Percentiles rank a stretch among this genome's conserved stretches.
Evolutionary conservation across 2,113 vertebrate species (phyloP).

Genomic region (Carassius carassius): DNA sequence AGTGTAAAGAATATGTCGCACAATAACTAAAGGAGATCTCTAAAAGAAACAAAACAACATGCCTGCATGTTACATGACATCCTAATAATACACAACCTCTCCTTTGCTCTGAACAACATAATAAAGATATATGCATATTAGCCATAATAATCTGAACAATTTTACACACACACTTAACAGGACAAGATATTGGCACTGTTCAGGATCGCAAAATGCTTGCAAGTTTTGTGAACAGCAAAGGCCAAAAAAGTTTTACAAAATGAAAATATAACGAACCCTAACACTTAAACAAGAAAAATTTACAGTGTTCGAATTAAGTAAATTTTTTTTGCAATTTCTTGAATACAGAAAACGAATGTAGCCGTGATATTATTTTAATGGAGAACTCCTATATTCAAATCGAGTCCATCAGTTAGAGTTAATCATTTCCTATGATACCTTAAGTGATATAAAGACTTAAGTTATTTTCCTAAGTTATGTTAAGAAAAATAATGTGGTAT

Average conservation of each 20-base stretch:
- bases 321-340: not conserved
- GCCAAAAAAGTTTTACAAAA: conserved; percentile 6
- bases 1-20: not conserved
- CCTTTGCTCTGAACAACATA: conserved; percentile 64
- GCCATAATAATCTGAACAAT: not conserved
- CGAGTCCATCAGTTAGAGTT: not conserved
- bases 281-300: not conserved
- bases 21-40: conserved; percentile 4
- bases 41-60: conserved; percentile 75
- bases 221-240: conserved; percentile 34
- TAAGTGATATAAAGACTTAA: not conserved
- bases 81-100: conserved; percentile 66
- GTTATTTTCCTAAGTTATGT: conserved; percentile 4
- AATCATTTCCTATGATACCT: not conserved
- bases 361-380: not conserved
- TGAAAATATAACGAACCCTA: not conserved
- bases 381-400: not conserved
- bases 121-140: conserved; percentile 52
- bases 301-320: conserved; percentile 17
- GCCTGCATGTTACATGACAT: conserved; percentile 82
- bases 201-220: conserved; percentile 63
- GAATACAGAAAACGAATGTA: not conserved
- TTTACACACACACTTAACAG: conserved; percentile 47
- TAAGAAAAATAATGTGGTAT: not conserved
- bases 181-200: conserved; percentile 77